phyloP scores from a whole-genome alignment of 2,113 vertebrate species.

The Bos taurus region DNA sequence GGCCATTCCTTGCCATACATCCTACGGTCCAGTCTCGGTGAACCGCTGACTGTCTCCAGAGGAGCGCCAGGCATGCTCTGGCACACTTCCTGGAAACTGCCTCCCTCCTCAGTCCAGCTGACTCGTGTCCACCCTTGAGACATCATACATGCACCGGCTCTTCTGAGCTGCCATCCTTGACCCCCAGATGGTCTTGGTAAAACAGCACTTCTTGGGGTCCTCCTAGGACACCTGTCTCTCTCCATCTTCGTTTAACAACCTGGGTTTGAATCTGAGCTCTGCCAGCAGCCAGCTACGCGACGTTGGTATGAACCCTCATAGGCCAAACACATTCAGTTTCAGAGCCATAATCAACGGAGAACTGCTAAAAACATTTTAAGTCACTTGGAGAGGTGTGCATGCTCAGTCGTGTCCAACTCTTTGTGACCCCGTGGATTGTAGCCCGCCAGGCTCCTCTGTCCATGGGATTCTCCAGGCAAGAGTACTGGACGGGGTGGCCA shows the following conservation, averaged over 20 bases:
- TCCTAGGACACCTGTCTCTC: background rate
- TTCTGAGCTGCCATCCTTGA: background rate
- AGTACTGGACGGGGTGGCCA: background rate
- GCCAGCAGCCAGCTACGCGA: background rate
- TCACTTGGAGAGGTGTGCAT: background rate
- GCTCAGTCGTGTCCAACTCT: background rate
- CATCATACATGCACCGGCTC: rapidly evolving
- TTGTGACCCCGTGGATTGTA: background rate
- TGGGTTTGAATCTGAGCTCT: background rate
- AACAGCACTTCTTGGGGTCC: rapidly evolving
- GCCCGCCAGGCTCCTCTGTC: background rate
- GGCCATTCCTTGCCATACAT: rapidly evolving
- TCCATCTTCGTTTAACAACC: rapidly evolving
- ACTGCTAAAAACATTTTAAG: too few relatives aligned
- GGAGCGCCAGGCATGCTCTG: rapidly evolving
- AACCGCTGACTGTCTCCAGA: rapidly evolving
- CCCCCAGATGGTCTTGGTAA: rapidly evolving
- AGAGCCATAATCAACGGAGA: rapidly evolving
- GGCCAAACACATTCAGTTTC: background rate
- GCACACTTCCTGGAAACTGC: rapidly evolving
- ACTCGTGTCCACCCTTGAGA: background rate
- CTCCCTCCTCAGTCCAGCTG: too few relatives aligned
- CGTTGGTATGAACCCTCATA: rapidly evolving
- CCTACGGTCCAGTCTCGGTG: rapidly evolving
- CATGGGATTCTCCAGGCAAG: background rate